Evolutionary conservation across 2,113 vertebrate genomes (phyloP).

Genomic region (Leucopsar rothschildi): DNA sequence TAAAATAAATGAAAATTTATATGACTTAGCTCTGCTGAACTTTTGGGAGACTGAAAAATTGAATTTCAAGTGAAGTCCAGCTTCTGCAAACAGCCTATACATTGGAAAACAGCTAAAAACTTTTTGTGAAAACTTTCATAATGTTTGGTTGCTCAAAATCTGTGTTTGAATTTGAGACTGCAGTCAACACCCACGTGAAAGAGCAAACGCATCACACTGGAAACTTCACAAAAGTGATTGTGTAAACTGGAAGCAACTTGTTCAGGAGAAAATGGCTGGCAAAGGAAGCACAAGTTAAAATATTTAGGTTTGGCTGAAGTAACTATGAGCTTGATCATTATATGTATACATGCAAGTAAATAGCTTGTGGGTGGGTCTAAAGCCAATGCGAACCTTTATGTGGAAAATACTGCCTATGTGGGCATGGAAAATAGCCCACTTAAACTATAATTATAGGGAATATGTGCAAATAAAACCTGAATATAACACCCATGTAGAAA

Average conservation of each 20-base stretch:
- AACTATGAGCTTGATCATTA: neutral
- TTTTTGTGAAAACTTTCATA: neutral
- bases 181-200: neutral
- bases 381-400: conserved; percentile 47
- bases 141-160: neutral
- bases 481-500: neutral
- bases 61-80: neutral
- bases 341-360: conserved; percentile 21
- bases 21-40: neutral
- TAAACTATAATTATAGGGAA: conserved; percentile 24
- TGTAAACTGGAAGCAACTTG: neutral
- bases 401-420: conserved; percentile 47
- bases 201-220: neutral
- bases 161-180: neutral
- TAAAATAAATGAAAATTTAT: neutral
- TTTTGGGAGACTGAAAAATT: neutral
- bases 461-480: conserved; percentile 42
- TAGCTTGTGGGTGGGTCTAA: conserved; percentile 32
- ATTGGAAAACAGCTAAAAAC: neutral
- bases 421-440: conserved; percentile 43
- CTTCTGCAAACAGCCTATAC: neutral
- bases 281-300: conserved; percentile 24
- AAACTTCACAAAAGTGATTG: neutral
- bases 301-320: conserved; percentile 47
- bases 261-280: neutral